phyloP scores from a whole-genome alignment of 2,888 invertebrate species.

The Adineta ricciae region DNA sequence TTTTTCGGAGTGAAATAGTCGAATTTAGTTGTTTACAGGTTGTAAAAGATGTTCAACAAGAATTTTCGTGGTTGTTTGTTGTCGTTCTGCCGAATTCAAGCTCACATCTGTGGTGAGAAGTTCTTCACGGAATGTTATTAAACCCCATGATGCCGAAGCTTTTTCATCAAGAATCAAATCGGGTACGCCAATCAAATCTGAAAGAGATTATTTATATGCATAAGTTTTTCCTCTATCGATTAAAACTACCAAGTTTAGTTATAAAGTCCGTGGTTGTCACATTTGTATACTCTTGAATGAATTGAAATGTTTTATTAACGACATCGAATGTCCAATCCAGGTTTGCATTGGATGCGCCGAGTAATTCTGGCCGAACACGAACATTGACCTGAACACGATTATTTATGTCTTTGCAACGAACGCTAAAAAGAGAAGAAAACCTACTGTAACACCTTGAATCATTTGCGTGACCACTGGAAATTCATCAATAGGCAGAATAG shows the following conservation, averaged over 20 bases:
- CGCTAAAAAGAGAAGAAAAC: background rate
- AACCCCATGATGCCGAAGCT: constrained; percentile 26
- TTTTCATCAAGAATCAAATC: constrained; percentile 25
- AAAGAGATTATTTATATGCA: background rate
- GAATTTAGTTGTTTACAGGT: background rate
- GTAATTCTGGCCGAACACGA: constrained; percentile 24
- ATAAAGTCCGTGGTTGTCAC: background rate
- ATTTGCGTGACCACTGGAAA: background rate
- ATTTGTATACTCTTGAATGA: constrained; percentile 19
- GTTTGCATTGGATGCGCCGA: background rate
- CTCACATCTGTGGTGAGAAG: background rate
- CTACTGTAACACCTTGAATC: background rate
- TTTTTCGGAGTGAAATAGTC: too few relatives aligned
- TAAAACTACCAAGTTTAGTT: constrained; percentile 11
- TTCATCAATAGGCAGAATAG: constrained; percentile 26
- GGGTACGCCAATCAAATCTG: constrained; percentile 23
- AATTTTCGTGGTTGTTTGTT: constrained; percentile 21
- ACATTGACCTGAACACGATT: constrained; percentile 2
- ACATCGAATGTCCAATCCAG: constrained; percentile 22
- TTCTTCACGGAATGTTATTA: constrained; percentile 28
- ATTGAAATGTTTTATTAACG: constrained; percentile 5
- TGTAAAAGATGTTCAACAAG: constrained; percentile 27
- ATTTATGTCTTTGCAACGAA: background rate
- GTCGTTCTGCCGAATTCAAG: constrained; percentile 13
- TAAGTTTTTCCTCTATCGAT: too few relatives aligned